Percentiles rank a stretch among this genome's conserved stretches.
Conservation (phyloP, 1,140 invertebrate genomes). For the Drosophila chauvacae region DNA sequence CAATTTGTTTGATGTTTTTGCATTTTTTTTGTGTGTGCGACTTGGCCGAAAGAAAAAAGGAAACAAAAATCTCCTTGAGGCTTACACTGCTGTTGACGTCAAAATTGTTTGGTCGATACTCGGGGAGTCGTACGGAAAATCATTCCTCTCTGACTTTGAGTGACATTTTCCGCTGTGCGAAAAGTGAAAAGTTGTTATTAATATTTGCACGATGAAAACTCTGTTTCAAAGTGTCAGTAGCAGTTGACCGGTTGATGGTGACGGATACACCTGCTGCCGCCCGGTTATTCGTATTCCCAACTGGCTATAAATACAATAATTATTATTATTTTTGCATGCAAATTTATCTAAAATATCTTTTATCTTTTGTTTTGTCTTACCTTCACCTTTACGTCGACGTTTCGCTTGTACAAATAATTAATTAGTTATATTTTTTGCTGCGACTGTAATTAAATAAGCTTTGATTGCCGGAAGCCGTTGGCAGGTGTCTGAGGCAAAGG, state of each 20-base stretch:
- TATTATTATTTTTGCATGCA: slow-evolving; percentile 52
- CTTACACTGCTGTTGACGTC: slow-evolving; percentile 40
- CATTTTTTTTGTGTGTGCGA: slow-evolving; percentile 14
- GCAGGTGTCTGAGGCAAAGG: slow-evolving; percentile 40
- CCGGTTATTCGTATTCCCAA: slow-evolving; percentile 11
- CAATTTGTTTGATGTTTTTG: slow-evolving; percentile 49
- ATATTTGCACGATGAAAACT: slow-evolving; percentile 63
- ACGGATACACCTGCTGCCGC: slow-evolving; percentile 37
- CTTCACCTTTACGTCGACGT: slow-evolving; percentile 56
- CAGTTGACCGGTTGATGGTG: slow-evolving; percentile 48
- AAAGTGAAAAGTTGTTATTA: slow-evolving; percentile 81
- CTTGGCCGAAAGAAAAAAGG: not conserved
- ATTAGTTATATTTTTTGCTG: slow-evolving; percentile 58
- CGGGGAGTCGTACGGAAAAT: slow-evolving; percentile 43
- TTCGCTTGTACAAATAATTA: slow-evolving; percentile 58
- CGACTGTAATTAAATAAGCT: slow-evolving; percentile 58
- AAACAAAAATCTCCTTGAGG: slow-evolving; percentile 31
- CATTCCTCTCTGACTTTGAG: slow-evolving; percentile 71
- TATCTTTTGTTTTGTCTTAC: slow-evolving; percentile 31
- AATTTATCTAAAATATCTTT: slow-evolving; percentile 41
- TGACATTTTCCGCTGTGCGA: slow-evolving; percentile 75
- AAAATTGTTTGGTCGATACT: slow-evolving; percentile 71
- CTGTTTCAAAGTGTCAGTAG: slow-evolving; percentile 40
- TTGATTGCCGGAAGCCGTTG: slow-evolving; percentile 69
- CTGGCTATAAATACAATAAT: slow-evolving; percentile 26